Evolutionary conservation across 2,888 invertebrate species (phyloP), one percentile per base, ranked within the genome.

Genomic region (Calliphora vomitoria): DNA sequence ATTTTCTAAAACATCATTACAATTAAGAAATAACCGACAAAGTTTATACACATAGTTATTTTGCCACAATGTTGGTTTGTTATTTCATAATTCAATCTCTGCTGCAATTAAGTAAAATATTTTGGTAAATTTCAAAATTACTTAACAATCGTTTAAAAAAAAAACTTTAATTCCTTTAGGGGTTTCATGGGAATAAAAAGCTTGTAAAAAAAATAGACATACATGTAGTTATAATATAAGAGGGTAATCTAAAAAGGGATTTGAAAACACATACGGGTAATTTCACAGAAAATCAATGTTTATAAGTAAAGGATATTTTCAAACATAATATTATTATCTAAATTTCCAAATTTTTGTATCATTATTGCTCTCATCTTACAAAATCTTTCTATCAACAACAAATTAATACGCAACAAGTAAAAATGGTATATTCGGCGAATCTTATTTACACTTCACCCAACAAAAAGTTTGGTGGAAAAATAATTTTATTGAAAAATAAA

Each of bases 11-110:
- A 6, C 8, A 18, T 20, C 18, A 55, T 55, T 55, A 8, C 20
- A 55, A 20, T 55, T 55, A 15, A 20, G 20, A 18, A 55, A 55
- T 20, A 55, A 55, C 8, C 55, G 10, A 20, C 10, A 55, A 55
- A 20, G 41, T 38, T 11, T 11, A 55, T 11, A n/a, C n/a, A n/a
- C n/a, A 10, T 58, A 41, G 58, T 44, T 25, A 3, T 8, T 31
- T 60, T 44, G 8, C 41, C 60, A 44, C 74, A 41, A 58, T 60
- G 31, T 60, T 60, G 15, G 5, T 60, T 15, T 58, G 58, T 25
- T 58, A 8, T 53, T 50, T 8, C 8, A 60, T 60, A 8, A 15
- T 50, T 0, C 4, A 60, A 60, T 55, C n/a, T 55, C 18, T 55
- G 20, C 20, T 8, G 18, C 53, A 60, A 15, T 15, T 60, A 31